Percentiles rank a stretch among this genome's conserved stretches.
These are phyloP conservation scores for Bombycilla garrulus DNA, from an alignment of 2,113 vertebrate species.

Conservation along the genomic window DNA sequence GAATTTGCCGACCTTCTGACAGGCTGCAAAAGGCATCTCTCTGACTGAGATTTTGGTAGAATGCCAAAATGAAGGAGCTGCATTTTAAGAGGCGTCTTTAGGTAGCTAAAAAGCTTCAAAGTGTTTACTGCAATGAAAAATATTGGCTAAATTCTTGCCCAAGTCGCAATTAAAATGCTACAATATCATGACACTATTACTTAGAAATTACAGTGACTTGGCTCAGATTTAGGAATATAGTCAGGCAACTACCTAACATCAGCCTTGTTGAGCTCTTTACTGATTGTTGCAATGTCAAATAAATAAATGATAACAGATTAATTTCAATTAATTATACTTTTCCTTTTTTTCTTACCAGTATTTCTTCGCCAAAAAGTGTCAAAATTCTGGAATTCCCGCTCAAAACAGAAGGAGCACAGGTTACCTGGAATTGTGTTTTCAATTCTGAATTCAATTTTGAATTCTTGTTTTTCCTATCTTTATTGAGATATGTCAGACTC, in stretches of 20 bases:
- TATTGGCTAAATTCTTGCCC: not conserved
- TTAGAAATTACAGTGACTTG: not conserved
- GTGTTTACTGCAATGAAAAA: not conserved
- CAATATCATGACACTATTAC: not conserved
- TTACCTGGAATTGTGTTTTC: not conserved
- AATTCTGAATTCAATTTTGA: not conserved
- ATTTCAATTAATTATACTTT: not conserved
- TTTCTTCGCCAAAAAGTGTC: not conserved
- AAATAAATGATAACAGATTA: not conserved
- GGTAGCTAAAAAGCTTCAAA: not conserved
- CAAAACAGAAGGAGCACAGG: not conserved
- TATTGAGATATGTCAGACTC: not conserved
- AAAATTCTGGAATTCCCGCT: not conserved
- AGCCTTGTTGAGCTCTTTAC: not conserved
- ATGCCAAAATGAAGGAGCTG: not conserved
- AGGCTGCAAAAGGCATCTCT: not conserved
- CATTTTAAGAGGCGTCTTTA: not conserved
- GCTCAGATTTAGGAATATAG: not conserved
- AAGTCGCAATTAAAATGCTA: not conserved
- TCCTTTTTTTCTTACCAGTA: not conserved
- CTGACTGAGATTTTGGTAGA: not conserved
- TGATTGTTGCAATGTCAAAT: not conserved
- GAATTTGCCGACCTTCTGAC: not conserved
- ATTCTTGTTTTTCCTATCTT: not conserved
- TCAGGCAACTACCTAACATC: not conserved